These are phyloP conservation scores for Indicator indicator DNA, from an alignment of 2,113 vertebrate species.

Conservation along the genomic window DNA sequence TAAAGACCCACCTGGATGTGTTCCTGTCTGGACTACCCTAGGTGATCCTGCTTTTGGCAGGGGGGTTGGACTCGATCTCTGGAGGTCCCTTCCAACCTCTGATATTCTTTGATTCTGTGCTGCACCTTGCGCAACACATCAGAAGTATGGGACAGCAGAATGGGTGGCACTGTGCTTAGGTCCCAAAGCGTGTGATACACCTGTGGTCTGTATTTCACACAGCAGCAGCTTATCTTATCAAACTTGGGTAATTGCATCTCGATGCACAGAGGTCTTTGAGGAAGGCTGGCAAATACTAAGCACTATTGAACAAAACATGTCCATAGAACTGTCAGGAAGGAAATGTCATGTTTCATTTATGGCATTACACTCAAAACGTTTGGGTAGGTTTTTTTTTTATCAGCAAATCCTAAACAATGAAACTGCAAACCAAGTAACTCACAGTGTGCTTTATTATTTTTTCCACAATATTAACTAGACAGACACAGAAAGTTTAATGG, in stretches of 20 bases:
- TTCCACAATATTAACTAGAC: slow-evolving; percentile 72
- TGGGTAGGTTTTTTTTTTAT: background rate
- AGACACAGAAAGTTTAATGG: slow-evolving; percentile 67
- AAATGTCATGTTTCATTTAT: background rate
- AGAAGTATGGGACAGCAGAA: background rate
- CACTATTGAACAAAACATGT: background rate
- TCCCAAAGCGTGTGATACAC: fast-evolving
- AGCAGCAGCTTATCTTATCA: background rate
- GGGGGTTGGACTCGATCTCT: too few species aligned
- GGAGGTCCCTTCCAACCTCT: too few species aligned
- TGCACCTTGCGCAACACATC: background rate
- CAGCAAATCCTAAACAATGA: slow-evolving; percentile 6
- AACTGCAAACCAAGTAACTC: slow-evolving; percentile 51
- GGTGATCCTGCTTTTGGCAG: too few species aligned
- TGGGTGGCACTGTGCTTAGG: background rate
- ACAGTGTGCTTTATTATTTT: slow-evolving; percentile 75
- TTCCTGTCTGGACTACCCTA: too few species aligned
- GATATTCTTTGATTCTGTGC: background rate
- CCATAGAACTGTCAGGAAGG: background rate
- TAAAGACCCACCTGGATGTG: too few species aligned
- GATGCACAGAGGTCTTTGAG: background rate
- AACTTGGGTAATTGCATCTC: background rate
- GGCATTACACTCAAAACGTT: background rate
- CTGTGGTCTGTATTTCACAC: background rate
- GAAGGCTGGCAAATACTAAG: background rate